Base-by-base conservation (phyloP, 2,888 invertebrate species). In the Carcina quercana region DNA sequence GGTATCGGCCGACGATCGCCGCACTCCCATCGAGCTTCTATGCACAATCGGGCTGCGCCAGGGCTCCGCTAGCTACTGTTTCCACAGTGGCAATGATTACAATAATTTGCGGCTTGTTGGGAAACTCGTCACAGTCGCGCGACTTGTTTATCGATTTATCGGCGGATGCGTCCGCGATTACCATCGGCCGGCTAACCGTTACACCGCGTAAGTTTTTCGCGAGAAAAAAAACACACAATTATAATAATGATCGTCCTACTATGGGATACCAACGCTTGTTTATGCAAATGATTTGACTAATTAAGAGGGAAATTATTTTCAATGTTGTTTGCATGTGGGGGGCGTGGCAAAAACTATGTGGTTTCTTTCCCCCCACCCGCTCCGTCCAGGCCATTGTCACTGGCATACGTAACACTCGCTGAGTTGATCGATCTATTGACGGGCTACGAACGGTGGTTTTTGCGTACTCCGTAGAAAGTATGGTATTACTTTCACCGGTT, bases 171-270 rank as follows among this genome's bases (percentile, higher is more conserved):
- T 69, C 44, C 52, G 44, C 64, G 75, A 82, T 79, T 66, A 65
- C 61, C 62, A 78, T 78, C 80, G 59, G 47, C 53, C 53, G 46
- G 43, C 54, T 60, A 64, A 72, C 78, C 74, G 79, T 75, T 75
- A 69, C 69, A 64, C 51, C 45, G 61, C 45, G 58, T 66, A 69
- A 70, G 62, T 72, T 80, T 75, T 76, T 70, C 70, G 67, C 67
- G 64, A 66, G 65, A 68, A 74, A 76, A 73, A 73, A 72, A 63
- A 59, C n/a, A 47, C 56, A 75, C 67, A 76, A 78, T 80, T 82
- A 79, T 73, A 65, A 71, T 79, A 78, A 78, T 78, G 65, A 68
- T 68, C 65, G 69, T 69, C 79, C 79, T 67, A 74, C 66, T 78
- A 80, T 78, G 76, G 78, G 67, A 68, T 71, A 50, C 59, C 53